Evolutionary conservation across 2,888 invertebrate species (phyloP), one percentile per base, ranked within the genome.

Genomic region (Silvanus unidentatus): DNA sequence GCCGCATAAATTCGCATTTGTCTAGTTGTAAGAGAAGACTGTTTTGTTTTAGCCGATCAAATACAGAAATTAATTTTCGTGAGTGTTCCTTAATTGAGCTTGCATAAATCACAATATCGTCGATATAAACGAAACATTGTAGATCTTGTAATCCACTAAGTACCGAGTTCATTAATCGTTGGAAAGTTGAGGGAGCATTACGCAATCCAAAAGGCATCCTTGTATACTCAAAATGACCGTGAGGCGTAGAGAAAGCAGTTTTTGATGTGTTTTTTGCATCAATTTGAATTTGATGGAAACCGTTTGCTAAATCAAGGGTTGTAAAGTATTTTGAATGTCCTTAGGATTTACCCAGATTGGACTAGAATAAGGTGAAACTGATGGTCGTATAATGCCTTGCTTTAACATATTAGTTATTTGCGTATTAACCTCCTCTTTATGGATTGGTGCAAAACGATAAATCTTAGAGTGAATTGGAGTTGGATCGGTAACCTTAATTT

Each of bases 1-100:
- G 48, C n/a, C 57, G 42, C 4, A 66, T 43, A 28, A 68, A 68
- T 54, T 67, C 63, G 30, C 36, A 50, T 38, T 50, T 50, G 22
- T 48, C 50, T 10, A 47, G 30, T 42, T 51, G 48, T 2, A 51
- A 22, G 9, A 45, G 13, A 16, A 49, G 44, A 13, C 10, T 11
- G 56, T 51, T 66, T 58, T 1, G 65, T 12, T 50, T 66, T 54
- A 8, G n/a, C n/a, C n/a, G n/a, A n/a, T n/a, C n/a, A n/a, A n/a
- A n/a, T n/a, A n/a, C n/a, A n/a, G n/a, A n/a, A n/a, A n/a, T n/a
- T n/a, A n/a, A n/a, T n/a, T n/a, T n/a, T n/a, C n/a, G n/a, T n/a
- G n/a, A n/a, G n/a, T n/a, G n/a, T n/a, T n/a, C n/a, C n/a, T n/a
- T n/a, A n/a, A n/a, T n/a, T n/a, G n/a, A n/a, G n/a, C n/a, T n/a